Evolutionary conservation across 2,797 vertebrate species (phyloP).

Genomic region (Melopsittacus undulatus): DNA sequence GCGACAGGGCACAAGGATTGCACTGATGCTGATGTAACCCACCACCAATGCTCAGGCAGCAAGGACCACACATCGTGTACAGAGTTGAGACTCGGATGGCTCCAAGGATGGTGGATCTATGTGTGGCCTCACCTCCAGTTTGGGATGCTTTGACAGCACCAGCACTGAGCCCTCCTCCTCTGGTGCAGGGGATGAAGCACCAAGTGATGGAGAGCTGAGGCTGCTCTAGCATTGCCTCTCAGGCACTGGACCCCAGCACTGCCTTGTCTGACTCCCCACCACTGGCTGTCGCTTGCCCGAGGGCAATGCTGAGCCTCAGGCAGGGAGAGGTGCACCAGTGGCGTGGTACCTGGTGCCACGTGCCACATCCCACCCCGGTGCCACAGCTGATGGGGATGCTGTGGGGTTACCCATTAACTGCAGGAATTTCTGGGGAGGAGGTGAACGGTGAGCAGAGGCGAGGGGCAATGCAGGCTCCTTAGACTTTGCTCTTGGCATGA

Average conservation of each 20-base stretch:
- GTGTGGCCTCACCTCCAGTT: neutral
- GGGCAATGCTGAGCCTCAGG: fast-evolving
- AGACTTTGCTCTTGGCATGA: conserved; percentile 77
- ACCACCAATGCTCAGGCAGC: fast-evolving
- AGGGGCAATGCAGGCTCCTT: conserved; percentile 47
- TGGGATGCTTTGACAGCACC: neutral
- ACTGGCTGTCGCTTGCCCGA: fast-evolving
- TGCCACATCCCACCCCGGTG: neutral
- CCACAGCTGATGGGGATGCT: neutral
- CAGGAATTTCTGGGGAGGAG: conserved; percentile 72
- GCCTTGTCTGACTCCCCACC: fast-evolving
- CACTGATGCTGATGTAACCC: neutral
- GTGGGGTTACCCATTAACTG: conserved; percentile 78
- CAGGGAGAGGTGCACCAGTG: fast-evolving
- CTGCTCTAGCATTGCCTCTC: fast-evolving
- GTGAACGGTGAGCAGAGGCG: conserved; percentile 41
- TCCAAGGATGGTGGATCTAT: neutral
- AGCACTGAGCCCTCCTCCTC: neutral
- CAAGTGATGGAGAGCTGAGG: neutral
- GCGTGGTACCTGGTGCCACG: fast-evolving
- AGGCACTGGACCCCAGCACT: neutral
- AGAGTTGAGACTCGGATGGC: neutral
- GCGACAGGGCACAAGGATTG: fast-evolving
- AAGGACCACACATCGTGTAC: neutral
- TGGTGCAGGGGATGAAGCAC: neutral